These are phyloP conservation scores for Hemitrygon akajei DNA, from an alignment of 2,797 vertebrate genomes.

Conservation along the genomic window DNA sequence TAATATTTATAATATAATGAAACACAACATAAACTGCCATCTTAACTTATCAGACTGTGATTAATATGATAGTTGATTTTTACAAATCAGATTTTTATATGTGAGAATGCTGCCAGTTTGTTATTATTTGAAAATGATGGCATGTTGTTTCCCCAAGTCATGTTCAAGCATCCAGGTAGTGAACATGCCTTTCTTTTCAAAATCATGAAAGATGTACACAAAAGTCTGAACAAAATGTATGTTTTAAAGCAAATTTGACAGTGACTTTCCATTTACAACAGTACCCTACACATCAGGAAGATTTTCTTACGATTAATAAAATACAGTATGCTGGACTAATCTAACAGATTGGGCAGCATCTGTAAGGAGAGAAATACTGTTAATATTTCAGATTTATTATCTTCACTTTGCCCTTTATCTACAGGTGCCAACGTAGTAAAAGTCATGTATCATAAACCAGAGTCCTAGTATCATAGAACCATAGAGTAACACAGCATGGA, in stretches of 20 bases:
- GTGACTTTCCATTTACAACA: neutral
- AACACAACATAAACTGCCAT: neutral
- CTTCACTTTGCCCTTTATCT: neutral
- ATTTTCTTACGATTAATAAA: neutral
- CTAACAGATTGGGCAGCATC: no score
- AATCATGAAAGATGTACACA: neutral
- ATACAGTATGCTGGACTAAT: no score
- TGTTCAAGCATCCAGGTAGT: no score
- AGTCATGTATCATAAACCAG: neutral
- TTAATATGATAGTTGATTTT: neutral
- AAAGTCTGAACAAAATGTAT: neutral
- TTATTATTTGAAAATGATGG: no score
- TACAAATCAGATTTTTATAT: neutral
- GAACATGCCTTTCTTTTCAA: neutral
- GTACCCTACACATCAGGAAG: neutral
- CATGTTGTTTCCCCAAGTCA: no score
- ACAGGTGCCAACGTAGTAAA: neutral
- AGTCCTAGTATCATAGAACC: no score
- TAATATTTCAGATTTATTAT: no score
- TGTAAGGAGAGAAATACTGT: no score
- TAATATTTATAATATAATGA: neutral
- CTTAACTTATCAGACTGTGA: neutral
- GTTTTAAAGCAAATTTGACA: neutral
- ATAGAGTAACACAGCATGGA: neutral
- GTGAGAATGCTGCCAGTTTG: neutral